Conservation (phyloP, 2,797 vertebrate genomes). For the Neosilurus mollespiculum region DNA sequence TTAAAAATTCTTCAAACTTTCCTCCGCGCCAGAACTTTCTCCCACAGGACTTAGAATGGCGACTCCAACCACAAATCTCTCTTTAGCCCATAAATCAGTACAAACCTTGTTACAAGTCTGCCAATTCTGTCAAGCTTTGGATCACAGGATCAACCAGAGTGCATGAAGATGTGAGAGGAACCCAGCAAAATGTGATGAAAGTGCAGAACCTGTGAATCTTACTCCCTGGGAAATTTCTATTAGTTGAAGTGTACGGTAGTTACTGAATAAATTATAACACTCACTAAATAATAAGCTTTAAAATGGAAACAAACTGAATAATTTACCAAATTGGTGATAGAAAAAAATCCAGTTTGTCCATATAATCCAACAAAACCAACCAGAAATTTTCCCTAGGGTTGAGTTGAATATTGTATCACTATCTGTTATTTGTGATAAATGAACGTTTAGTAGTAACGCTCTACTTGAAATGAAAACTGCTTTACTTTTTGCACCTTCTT, state of each 20-base stretch:
- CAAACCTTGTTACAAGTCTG: neutral
- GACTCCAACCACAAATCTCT: conserved; percentile 16
- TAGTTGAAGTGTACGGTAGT: neutral
- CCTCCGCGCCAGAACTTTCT: conserved; percentile 15
- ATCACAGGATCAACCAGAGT: neutral
- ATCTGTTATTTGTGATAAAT: neutral
- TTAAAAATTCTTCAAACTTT: conserved; percentile 38
- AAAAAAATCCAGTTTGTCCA: neutral
- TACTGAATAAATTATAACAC: neutral
- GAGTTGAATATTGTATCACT: neutral
- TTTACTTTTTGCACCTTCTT: neutral
- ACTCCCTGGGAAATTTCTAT: neutral
- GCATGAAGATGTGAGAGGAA: neutral
- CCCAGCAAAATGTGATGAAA: neutral
- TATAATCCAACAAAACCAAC: neutral
- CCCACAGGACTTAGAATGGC: neutral
- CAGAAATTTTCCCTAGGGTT: neutral
- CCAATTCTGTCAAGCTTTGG: neutral
- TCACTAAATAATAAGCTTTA: neutral
- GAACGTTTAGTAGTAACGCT: neutral
- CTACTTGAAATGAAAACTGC: neutral
- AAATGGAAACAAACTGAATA: neutral
- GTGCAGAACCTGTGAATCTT: neutral
- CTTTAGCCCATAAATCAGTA: conserved; percentile 23
- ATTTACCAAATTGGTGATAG: no score